Evolutionary conservation across 2,113 vertebrate genomes (phyloP), one percentile per base, ranked within the genome.

Genomic region (Actenoides lindsayi): DNA sequence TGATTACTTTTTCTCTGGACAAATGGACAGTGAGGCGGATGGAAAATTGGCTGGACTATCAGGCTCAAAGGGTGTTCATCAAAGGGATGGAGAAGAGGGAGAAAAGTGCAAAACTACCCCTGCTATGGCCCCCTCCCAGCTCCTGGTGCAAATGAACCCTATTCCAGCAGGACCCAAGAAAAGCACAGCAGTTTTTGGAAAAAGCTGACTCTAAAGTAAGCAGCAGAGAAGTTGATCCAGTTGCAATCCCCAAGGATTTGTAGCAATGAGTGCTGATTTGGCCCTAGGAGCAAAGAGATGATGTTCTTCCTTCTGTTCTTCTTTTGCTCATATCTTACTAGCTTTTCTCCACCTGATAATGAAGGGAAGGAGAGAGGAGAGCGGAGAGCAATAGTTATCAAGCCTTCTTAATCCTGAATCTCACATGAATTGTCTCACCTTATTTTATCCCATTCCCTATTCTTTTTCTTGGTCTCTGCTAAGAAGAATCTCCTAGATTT

Each of bases 141-240:
- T 50, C 48, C 48, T 24, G 48, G 48, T 50, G 48, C 48, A 50
- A 50, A 25, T 50, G 24, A 50, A 24, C 23, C 48, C 48, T 50
- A 50, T 50, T 13, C 48, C 48, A 50, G 48, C 23, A 21, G 23
- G 23, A 50, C 11, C 48, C 48, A 50, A 18, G 44, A 46, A 46
- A 46, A 46, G 37, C 75, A 76, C 46, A 44, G 71, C 56, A 84
- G 21, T 93, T 56, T 79, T 50, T 23, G 42, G 65, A 53, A 75
- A 91, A 83, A 70, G 48, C 71, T 83, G 56, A 51, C 33, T 92
- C 62, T 90, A 85, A 83, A 96, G 86, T 74, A 88, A 89, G 39
- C 35, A 90, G 17, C 17, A 42, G 41, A 83, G 54, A 87, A 89
- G 54, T n/a, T 83, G 63, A 93, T 77, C 10, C 21, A 62, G 28